A percentile compares a stretch with the other conserved stretches of the same genome.
Conservation (phyloP, 2,797 vertebrate species). For the Gouania willdenowi region DNA sequence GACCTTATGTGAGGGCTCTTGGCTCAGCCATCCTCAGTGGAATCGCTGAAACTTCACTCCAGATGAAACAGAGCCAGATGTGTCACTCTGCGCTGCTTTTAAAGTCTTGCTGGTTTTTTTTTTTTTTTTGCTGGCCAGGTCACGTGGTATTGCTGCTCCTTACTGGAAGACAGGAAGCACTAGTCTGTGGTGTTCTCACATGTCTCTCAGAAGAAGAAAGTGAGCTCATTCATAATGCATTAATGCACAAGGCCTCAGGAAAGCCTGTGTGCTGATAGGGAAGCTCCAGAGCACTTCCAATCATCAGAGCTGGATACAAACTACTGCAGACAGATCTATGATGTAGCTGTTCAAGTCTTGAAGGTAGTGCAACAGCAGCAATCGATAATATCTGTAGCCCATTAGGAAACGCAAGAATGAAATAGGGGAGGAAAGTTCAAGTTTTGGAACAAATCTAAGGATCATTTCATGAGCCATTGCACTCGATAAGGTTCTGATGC, state of each 20-base stretch:
- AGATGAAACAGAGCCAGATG: slow-evolving; percentile 51
- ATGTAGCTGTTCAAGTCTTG: slow-evolving; percentile 21
- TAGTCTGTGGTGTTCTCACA: slow-evolving; percentile 60
- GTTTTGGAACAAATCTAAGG: neutral
- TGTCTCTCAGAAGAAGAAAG: slow-evolving; percentile 54
- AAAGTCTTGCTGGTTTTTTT: neutral
- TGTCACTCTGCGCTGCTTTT: no score
- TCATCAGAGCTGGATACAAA: slow-evolving; percentile 38
- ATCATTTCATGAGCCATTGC: no score
- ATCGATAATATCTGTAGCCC: slow-evolving; percentile 23
- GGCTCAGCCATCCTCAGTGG: slow-evolving; percentile 52
- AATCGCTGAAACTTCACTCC: slow-evolving; percentile 34
- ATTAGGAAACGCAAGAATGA: slow-evolving; percentile 23
- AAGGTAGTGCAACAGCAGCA: neutral
- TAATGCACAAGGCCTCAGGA: slow-evolving; percentile 60
- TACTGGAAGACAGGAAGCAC: slow-evolving; percentile 72
- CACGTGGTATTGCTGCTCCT: slow-evolving; percentile 45
- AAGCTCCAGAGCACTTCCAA: slow-evolving; percentile 42
- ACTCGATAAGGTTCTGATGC: slow-evolving; percentile 46
- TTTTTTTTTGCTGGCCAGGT: slow-evolving; percentile 36
- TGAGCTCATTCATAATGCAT: slow-evolving; percentile 67
- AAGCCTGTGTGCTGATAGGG: slow-evolving; percentile 43
- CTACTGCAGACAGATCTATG: slow-evolving; percentile 28
- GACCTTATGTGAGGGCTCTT: slow-evolving; percentile 29
- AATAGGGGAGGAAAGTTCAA: slow-evolving; percentile 3